Evolutionary conservation across 2,888 invertebrate species (phyloP).

Genomic region (Crematogaster levior): DNA sequence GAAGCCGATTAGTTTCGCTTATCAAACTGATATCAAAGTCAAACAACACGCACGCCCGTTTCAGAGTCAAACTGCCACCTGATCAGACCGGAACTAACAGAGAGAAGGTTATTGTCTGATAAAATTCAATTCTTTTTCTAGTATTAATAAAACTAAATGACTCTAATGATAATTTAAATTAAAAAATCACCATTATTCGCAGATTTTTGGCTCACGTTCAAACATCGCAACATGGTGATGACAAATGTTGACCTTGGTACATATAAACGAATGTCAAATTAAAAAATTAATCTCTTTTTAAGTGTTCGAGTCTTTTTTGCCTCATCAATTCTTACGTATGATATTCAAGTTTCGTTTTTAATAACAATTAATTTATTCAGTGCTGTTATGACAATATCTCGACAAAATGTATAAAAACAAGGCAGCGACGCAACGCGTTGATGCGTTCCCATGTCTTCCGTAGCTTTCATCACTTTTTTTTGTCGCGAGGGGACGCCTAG

Average conservation of each 20-base stretch:
- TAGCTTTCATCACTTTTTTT: constrained; percentile 70
- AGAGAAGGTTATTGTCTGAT: background rate
- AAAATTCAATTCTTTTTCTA: background rate
- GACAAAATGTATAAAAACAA: constrained; percentile 35
- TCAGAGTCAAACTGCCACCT: background rate
- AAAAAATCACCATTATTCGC: too few species aligned
- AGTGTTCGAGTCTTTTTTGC: background rate
- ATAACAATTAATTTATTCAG: background rate
- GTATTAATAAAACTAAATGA: background rate
- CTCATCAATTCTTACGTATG: too few species aligned
- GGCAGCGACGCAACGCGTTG: constrained; percentile 25
- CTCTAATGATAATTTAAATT: background rate
- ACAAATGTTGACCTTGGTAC: background rate
- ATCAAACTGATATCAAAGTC: constrained; percentile 19
- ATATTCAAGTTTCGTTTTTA: background rate
- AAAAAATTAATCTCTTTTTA: background rate
- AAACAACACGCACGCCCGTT: constrained; percentile 6
- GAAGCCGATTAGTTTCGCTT: background rate
- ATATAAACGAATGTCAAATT: background rate
- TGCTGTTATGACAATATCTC: background rate
- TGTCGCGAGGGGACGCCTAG: constrained; percentile 70
- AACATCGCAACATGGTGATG: background rate
- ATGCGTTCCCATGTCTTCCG: constrained; percentile 73
- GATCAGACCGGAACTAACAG: background rate
- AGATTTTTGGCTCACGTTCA: background rate